Base-by-base conservation (phyloP, 2,888 invertebrate genomes). In the Polyploca ridens region DNA sequence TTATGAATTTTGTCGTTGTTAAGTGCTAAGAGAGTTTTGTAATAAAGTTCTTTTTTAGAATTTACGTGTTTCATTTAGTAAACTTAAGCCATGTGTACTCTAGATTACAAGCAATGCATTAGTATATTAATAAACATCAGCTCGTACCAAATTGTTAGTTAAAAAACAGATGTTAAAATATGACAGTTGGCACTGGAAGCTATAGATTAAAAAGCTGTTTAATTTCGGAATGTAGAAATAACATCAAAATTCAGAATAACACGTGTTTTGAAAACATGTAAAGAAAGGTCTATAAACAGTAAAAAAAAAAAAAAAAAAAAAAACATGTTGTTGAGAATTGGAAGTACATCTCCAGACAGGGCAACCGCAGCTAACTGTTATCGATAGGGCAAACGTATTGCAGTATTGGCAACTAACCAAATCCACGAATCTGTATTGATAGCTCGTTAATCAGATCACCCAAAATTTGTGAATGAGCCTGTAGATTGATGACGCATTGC, bases 21-120 rank as follows among this genome's bases (percentile, higher is more conserved):
- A 86, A 84, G 84, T 85, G 82, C 81, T 89, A 85, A 87, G 87
- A 85, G 77, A 85, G 82, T 86, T 90, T 89, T 88, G 77, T 88
- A 90, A 91, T 91, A 90, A 91, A 91, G 79, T 83, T 87, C 1
- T 90, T 87, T 90, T 86, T 81, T 82, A 77, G 73, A 72, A 74
- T 35, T 49, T n/a, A 1, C 5, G 62, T 2, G 16, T 76, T 77
- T 81, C 69, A 74, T 72, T 64, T 69, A 63, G 58, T 13, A 6
- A 13, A 11, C 14, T n/a, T n/a, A 58, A 71, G 62, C 33, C 7
- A 10, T 2, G 14, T 8, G 6, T 44, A 5, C 41, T 13, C 41
- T 13, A 46, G 41, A 64, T 60, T 63, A 61, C 64, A 68, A 68
- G 46, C 69, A 16, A 63, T 69, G 64, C 67, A 67, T 64, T 62